These are phyloP conservation scores for Pitta sordida DNA, from an alignment of 2,113 vertebrate genomes.

Conservation along the genomic window DNA sequence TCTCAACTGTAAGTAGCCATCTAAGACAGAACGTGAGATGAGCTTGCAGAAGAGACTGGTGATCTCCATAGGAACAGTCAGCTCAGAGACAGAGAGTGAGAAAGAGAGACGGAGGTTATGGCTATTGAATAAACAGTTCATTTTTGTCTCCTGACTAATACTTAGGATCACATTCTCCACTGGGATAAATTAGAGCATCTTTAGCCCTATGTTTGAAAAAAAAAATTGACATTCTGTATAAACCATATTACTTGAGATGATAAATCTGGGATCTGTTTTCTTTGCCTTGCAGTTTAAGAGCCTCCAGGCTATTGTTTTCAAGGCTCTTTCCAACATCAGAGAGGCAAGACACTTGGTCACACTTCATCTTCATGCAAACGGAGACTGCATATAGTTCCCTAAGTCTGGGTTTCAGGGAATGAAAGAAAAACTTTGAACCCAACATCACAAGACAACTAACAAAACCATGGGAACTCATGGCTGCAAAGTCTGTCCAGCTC, in stretches of 20 bases:
- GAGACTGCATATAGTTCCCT: not conserved
- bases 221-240: conserved; percentile 38
- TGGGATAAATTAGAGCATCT: conserved; percentile 44
- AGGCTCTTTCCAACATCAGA: not conserved
- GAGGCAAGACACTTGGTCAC: not conserved
- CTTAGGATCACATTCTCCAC: conserved; percentile 40
- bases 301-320: conserved; percentile 27
- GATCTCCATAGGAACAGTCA: not conserved
- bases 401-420: not conserved
- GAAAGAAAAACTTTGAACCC: not conserved
- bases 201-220: conserved; percentile 44
- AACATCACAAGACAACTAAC: not conserved
- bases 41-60: not conserved
- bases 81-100: not conserved
- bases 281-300: not conserved
- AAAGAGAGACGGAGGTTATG: not conserved
- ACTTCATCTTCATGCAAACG: not conserved
- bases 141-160: conserved; percentile 58
- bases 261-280: conserved; percentile 31
- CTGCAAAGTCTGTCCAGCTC: not conserved
- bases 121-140: conserved; percentile 23
- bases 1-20: not conserved
- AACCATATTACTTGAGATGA: conserved; percentile 34
- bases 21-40: conserved; percentile 4
- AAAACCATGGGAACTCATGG: not conserved